Base-by-base conservation (phyloP, 2,113 vertebrate genomes). In the Beaufortia kweichowensis region DNA sequence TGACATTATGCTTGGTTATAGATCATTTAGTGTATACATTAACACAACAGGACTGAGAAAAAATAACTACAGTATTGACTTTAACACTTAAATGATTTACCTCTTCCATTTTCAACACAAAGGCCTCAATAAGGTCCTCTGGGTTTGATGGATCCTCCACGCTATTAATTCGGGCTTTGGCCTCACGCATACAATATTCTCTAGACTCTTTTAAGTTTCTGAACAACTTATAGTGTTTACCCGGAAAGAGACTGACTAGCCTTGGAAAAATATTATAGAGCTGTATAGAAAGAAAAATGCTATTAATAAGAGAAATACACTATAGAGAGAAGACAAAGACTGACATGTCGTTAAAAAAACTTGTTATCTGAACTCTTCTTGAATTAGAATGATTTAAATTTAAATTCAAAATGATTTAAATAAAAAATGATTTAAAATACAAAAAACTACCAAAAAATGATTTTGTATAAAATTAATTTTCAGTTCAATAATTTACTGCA, bases 21-120 rank as follows among this genome's bases (percentile, higher is more conserved):
- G n/a, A n/a, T n/a, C n/a, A n/a, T n/a, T n/a, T n/a, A n/a, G 19
- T 46, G 46, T 55, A 24, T 17, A 46, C 15, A 17, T 46, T 12
- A 35, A 8, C 6, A 35, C 33, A 35, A n/a, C n/a, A n/a, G n/a
- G n/a, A n/a, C n/a, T n/a, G n/a, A n/a, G n/a, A n/a, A n/a, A 33
- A 35, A 9, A 9, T 1, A 9, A 35, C 7, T 8, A 9, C 1
- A 35, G 10, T 50, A n/a, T 50, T 19, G 17, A 50, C 48, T 1
- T 46, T 14, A 1, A 26, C 26, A 7, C 26, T 6, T 23, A 0
- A 59, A 41, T 41, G 4, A 17, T 74, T 28, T 50, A 92, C 91
- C 83, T 90, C 79, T 19, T 90, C 81, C 79, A 90, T 90, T 73
- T 81, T 82, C 46, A 90, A 67, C 35, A 92, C 76, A 66, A 84